A percentile compares a stretch with the other conserved stretches of the same genome.
phyloP scores from a whole-genome alignment of 2,888 invertebrate genomes.

The Drosophila monieri region DNA sequence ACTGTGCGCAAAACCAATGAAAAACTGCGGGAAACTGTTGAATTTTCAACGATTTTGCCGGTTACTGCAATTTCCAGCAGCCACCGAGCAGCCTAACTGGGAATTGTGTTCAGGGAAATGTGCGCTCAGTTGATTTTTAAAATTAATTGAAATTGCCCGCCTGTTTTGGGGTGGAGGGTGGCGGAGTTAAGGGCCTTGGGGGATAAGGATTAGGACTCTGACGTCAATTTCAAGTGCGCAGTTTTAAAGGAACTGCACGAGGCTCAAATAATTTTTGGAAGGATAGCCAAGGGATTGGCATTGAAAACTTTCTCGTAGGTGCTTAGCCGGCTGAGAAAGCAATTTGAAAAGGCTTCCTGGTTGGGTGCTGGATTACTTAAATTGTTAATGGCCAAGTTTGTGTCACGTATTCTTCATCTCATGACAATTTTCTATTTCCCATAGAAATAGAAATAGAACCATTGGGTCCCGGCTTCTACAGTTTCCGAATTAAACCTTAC shows the following conservation, averaged over 20 bases:
- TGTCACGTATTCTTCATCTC: background rate
- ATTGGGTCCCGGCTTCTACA: background rate
- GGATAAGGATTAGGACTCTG: conserved; percentile 46
- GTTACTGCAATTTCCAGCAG: conserved; percentile 51
- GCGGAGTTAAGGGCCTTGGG: conserved; percentile 26
- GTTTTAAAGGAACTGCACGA: conserved; percentile 47
- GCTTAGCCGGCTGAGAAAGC: conserved; percentile 27
- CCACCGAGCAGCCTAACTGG: conserved; percentile 13
- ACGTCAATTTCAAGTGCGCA: conserved; percentile 66
- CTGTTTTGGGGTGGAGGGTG: conserved; percentile 33
- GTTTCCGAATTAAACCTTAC: conserved; percentile 38
- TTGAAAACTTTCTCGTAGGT: conserved; percentile 32
- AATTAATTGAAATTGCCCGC: conserved; percentile 71
- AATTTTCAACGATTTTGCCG: conserved; percentile 27
- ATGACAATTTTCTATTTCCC: conserved; percentile 7
- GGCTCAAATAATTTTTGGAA: conserved; percentile 45
- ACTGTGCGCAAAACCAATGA: conserved; percentile 10
- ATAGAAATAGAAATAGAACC: background rate
- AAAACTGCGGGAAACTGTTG: conserved; percentile 38
- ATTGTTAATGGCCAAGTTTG: conserved; percentile 21
- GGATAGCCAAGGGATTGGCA: conserved; percentile 27
- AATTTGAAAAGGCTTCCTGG: conserved; percentile 30
- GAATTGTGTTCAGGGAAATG: conserved; percentile 27
- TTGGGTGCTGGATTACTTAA: conserved; percentile 30
- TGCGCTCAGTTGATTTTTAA: conserved; percentile 64